These are phyloP conservation scores for Zingel zingel DNA, from an alignment of 2,113 vertebrate species.

Conservation along the genomic window DNA sequence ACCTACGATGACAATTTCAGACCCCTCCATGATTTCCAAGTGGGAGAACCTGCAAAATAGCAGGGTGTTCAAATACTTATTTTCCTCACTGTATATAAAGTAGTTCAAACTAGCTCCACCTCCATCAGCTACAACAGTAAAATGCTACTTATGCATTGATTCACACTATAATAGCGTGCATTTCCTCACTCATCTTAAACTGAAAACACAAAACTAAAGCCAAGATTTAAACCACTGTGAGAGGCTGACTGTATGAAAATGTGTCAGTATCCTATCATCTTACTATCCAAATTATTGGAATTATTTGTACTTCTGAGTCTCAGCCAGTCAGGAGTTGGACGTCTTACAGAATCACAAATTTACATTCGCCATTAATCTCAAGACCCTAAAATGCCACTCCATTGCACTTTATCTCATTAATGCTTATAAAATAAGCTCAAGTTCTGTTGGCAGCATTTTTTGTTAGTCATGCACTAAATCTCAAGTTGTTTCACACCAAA, in stretches of 20 bases:
- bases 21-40: too few relatives aligned
- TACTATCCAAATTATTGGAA: constrained; percentile 24
- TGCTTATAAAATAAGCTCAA: constrained; percentile 72
- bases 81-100: background rate
- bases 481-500: constrained; percentile 71
- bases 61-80: too few relatives aligned
- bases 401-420: constrained; percentile 74
- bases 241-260: constrained; percentile 4
- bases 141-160: background rate
- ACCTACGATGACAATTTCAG: too few relatives aligned
- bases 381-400: constrained; percentile 67
- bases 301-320: constrained; percentile 50
- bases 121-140: background rate
- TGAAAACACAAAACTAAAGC: constrained; percentile 12
- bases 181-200: background rate
- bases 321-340: constrained; percentile 57
- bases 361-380: constrained; percentile 69
- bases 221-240: constrained; percentile 13
- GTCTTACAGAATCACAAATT: constrained; percentile 56
- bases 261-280: constrained; percentile 38
- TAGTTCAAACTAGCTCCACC: background rate
- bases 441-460: constrained; percentile 71
- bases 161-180: background rate
- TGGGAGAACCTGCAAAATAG: too few relatives aligned
- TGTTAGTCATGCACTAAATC: constrained; percentile 76